Evolutionary conservation across 37 sponge, comb jelly and placozoan species (phyloP).

Genomic region (Corticium candelabrum): DNA sequence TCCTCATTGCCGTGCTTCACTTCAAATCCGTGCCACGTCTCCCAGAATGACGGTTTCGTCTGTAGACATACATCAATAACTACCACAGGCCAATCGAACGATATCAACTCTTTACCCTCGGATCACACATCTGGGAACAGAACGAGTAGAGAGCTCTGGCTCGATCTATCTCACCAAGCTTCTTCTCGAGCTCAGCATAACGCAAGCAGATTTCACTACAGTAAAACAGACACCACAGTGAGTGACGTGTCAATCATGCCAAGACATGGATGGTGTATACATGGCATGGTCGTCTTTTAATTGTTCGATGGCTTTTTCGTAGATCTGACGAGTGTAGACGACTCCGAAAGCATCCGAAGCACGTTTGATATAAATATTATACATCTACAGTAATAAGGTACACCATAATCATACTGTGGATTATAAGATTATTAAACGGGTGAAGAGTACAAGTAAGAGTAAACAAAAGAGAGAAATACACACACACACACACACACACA

Average conservation of each 20-base stretch:
- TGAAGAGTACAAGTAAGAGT: neutral
- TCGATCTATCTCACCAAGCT: conserved; percentile 92
- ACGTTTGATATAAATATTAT: conserved; percentile 83
- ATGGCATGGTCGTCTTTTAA: conserved; percentile 75
- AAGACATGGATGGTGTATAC: conserved; percentile 1
- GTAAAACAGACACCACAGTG: neutral
- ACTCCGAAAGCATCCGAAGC: conserved; percentile 87
- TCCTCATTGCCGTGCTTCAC: conserved; percentile 97
- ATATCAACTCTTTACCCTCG: conserved; percentile 45
- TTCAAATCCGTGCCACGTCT: conserved; percentile 97
- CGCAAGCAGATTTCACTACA: conserved; percentile 78
- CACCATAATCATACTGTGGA: too few relatives aligned
- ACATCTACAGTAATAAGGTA: conserved; percentile 66
- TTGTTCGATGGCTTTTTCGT: conserved; percentile 88
- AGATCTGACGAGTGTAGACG: conserved; percentile 92
- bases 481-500: conserved; percentile 5
- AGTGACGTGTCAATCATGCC: neutral
- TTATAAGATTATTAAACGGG: neutral
- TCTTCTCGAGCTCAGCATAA: conserved; percentile 88
- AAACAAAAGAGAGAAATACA: neutral
- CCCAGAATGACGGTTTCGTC: conserved; percentile 68
- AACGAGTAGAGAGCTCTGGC: conserved; percentile 83
- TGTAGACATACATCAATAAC: neutral
- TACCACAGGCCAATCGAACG: conserved; percentile 7
- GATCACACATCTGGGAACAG: conserved; percentile 93